Evolutionary conservation across 2,113 vertebrate genomes (phyloP).

Genomic region (Hoplias malabaricus): DNA sequence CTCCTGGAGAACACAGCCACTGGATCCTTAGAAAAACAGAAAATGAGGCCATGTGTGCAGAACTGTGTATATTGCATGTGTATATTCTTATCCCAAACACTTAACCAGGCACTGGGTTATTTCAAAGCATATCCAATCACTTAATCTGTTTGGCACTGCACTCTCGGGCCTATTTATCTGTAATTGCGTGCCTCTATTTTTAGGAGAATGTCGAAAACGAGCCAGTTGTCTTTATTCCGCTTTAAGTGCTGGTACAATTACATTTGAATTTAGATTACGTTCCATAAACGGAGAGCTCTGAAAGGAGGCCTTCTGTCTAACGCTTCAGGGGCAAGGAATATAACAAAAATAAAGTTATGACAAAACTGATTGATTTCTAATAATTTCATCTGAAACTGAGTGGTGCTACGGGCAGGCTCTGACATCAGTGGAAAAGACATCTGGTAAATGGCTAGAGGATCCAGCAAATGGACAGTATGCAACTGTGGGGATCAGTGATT

Average conservation of each 20-base stretch:
- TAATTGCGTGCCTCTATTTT: not conserved
- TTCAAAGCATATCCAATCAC: not conserved
- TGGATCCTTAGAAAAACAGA: not conserved
- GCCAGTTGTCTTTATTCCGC: not conserved
- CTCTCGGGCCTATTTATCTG: not conserved
- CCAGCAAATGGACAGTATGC: too few relatives aligned
- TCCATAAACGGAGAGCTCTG: not conserved
- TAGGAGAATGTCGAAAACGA: not conserved
- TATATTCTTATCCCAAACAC: not conserved
- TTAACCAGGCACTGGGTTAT: not conserved
- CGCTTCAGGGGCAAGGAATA: not conserved
- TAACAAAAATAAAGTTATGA: not conserved
- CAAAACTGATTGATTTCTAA: not conserved
- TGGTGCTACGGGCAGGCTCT: not conserved
- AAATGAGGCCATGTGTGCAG: not conserved
- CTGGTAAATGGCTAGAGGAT: too few relatives aligned
- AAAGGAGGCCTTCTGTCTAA: not conserved
- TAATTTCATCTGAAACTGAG: not conserved
- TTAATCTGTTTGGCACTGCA: not conserved
- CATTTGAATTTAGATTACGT: not conserved
- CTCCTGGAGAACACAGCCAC: not conserved
- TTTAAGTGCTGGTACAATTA: not conserved
- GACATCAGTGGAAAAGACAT: too few relatives aligned
- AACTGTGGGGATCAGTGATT: too few relatives aligned
- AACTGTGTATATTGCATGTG: too few relatives aligned